A percentile compares a stretch with the other conserved stretches of the same genome.
Evolutionary conservation across 2,888 invertebrate genomes (phyloP).

Genomic region (Clitarchus hookeri): DNA sequence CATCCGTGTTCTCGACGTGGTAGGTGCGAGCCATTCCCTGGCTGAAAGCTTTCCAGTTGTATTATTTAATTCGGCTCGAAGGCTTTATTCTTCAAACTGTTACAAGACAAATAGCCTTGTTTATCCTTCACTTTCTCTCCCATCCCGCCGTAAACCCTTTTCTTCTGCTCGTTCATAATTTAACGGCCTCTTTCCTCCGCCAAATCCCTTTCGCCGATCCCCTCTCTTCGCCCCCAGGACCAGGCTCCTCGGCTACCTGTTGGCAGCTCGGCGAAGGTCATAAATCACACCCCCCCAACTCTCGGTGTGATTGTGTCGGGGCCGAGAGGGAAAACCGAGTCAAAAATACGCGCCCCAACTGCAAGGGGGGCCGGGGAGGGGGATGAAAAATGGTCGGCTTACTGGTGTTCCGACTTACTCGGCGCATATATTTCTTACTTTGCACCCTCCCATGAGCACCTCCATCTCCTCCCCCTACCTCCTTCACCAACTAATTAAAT

Average conservation of each 20-base stretch:
- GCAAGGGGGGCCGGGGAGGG: neutral
- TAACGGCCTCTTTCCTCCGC: constrained; percentile 16
- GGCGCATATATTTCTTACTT: constrained; percentile 9
- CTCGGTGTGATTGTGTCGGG: constrained; percentile 21
- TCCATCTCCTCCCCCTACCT: neutral
- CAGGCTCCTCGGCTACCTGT: constrained; percentile 4
- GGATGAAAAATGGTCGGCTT: constrained; percentile 19
- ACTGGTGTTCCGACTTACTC: neutral
- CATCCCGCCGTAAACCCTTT: neutral
- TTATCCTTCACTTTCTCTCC: constrained; percentile 19
- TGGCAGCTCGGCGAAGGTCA: neutral
- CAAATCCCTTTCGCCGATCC: neutral
- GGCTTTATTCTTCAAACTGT: constrained; percentile 20
- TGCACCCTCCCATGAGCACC: constrained; percentile 6
- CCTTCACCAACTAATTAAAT: constrained; percentile 17
- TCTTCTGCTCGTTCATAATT: constrained; percentile 21
- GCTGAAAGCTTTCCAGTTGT: neutral
- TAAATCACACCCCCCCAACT: constrained; percentile 20
- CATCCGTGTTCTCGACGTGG: too few relatives aligned
- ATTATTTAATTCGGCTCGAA: neutral
- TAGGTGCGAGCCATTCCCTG: too few relatives aligned
- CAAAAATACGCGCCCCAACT: neutral
- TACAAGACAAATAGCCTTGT: constrained; percentile 23
- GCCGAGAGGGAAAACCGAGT: constrained; percentile 19
- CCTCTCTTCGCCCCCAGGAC: neutral